A percentile compares a stretch with the other conserved stretches of the same genome.
These are phyloP conservation scores for Metacarcinus magister DNA, from an alignment of 2,888 invertebrate species.

Conservation along the genomic window DNA sequence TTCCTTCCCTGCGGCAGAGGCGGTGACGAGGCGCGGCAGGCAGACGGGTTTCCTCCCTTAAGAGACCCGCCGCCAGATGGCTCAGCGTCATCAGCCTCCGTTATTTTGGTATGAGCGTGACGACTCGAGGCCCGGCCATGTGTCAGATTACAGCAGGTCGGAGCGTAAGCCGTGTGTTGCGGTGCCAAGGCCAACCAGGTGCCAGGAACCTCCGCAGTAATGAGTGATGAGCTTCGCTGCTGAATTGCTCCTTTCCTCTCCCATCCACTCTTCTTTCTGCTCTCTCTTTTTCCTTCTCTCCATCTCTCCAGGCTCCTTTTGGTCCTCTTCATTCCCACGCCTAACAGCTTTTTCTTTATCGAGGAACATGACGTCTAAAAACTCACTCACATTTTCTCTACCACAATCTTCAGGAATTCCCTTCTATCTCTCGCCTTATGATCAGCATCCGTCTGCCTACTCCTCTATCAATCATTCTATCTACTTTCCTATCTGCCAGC, in stretches of 20 bases:
- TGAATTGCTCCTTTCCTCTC: background rate
- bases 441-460: background rate
- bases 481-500: background rate
- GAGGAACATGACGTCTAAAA: background rate
- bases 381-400: background rate
- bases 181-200: constrained; percentile 31
- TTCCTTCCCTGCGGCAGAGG: background rate
- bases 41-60: background rate
- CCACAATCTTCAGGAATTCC: background rate
- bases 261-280: background rate
- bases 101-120: constrained; percentile 7
- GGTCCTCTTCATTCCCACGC: background rate
- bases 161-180: background rate
- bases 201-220: background rate
- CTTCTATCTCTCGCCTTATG: background rate
- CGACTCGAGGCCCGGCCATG: background rate
- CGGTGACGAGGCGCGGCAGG: background rate
- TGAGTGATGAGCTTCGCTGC: background rate
- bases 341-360: background rate
- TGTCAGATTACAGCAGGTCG: background rate
- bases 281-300: background rate
- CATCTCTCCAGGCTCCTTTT: background rate
- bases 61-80: background rate
- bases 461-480: background rate
- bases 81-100: background rate